Base-by-base conservation (phyloP, 2,888 invertebrate species). In the Ariolimax columbianus region DNA sequence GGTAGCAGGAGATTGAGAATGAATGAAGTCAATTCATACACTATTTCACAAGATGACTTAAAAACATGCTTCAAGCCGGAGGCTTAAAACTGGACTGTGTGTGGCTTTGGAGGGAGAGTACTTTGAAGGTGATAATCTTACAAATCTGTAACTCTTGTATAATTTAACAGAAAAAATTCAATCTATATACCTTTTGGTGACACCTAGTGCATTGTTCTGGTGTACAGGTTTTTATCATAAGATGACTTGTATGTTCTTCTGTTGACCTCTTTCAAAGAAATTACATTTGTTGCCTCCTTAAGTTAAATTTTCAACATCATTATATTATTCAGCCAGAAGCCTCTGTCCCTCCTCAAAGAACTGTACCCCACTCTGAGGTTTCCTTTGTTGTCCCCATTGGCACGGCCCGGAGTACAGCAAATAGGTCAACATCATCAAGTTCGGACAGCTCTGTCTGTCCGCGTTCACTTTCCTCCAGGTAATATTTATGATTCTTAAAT, bases 381-480 rank as follows among this genome's bases (percentile, higher is more conserved):
- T 81, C 81, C 0, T 81, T 81, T 81, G 72, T 38, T n/a, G 47
- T 38, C 1, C 81, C 81, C 3, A 36, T 11, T n/a, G 30, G 55
- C 47, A 4, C 43, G 3, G 66, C 40, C 0, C 40, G 30, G 19
- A 59, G 77, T 77, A 19, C 26, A 59, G 59, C 1, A 23, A 59
- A 38, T 30, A 40, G 47, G 19, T 68, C 66, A 3, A 63, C n/a
- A 38, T 43, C 77, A n/a, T 83, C 83, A 11, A 77, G 83, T 47
- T 83, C 83, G 14, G 77, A 66, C 59, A 77, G 66, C 30, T 77
- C 83, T 26, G 26, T 66, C 19, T 17, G 19, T 33, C 68, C 83
- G 23, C 66, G 55, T 26, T 83, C 83, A 19, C 47, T 75, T 4
- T 68, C 51, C 38, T 83, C 83, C 0, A 83, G 77, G 83, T 83